Percentiles rank a stretch among this genome's conserved stretches.
Evolutionary conservation across 2,888 invertebrate species (phyloP).

Genomic region (Harmothoe impar): DNA sequence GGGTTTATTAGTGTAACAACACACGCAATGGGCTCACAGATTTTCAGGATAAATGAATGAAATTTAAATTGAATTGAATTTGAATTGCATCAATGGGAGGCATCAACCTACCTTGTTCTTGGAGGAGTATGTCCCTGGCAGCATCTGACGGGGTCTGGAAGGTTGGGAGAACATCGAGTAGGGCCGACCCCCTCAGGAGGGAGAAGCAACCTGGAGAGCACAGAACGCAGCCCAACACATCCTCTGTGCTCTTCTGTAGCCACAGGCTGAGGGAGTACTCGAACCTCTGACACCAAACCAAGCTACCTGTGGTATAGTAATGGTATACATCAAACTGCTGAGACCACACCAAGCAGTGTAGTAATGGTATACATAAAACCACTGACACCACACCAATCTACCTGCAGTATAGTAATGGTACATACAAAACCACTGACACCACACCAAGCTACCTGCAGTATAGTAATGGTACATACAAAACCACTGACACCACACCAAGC

Average conservation of each 20-base stretch:
- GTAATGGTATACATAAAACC: no score
- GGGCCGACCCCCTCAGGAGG: neutral
- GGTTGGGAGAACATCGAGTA: neutral
- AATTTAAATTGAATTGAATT: no score
- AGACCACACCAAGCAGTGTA: no score
- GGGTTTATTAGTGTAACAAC: no score
- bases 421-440: no score
- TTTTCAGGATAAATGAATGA: no score
- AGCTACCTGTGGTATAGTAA: no score
- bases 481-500: neutral
- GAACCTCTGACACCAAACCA: neutral
- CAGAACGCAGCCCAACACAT: neutral
- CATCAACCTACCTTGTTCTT: neutral
- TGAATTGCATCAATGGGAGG: no score
- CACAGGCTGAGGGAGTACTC: conserved; percentile 33
- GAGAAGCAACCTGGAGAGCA: conserved; percentile 47
- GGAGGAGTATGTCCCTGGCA: neutral
- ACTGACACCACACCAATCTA: no score
- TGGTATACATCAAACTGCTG: neutral
- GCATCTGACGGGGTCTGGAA: neutral
- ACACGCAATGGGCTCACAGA: no score
- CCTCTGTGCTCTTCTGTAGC: conserved; percentile 26
- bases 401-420: no score
- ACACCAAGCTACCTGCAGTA: no score
- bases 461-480: neutral